These are phyloP conservation scores for Poecilia picta DNA, from an alignment of 2,797 vertebrate genomes.

Conservation along the genomic window DNA sequence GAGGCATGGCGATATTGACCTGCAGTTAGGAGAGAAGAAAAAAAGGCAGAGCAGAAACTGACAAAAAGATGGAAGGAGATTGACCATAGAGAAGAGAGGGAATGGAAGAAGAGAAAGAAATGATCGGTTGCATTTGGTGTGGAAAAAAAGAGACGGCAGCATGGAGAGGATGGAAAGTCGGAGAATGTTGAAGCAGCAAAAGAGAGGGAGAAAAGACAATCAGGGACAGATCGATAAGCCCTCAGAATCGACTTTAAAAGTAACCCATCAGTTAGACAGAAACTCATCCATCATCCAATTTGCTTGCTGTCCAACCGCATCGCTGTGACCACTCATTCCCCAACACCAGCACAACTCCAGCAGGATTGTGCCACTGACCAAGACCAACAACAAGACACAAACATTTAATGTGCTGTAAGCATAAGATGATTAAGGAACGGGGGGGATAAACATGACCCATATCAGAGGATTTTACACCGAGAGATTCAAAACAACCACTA, in stretches of 20 bases:
- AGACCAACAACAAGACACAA: constrained; percentile 33
- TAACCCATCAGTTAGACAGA: constrained; percentile 62
- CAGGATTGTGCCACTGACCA: constrained; percentile 49
- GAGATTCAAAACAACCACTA: constrained; percentile 1
- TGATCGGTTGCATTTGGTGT: constrained; percentile 29
- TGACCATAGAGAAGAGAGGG: constrained; percentile 18
- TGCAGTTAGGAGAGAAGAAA: constrained; percentile 41
- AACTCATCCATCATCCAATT: constrained; percentile 77
- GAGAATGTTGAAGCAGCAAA: constrained; percentile 55
- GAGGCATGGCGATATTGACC: constrained; percentile 27
- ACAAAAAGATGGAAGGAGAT: constrained; percentile 20
- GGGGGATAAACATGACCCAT: neutral
- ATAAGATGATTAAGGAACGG: neutral
- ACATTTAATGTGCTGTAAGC: neutral
- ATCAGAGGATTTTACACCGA: neutral
- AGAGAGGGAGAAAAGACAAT: constrained; percentile 48
- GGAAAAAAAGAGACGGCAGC: constrained; percentile 35
- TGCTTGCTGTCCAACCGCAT: constrained; percentile 66
- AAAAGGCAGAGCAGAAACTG: constrained; percentile 22
- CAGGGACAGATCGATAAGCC: constrained; percentile 55
- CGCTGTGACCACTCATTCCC: constrained; percentile 71
- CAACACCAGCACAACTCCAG: constrained; percentile 58
- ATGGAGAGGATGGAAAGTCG: constrained; percentile 55
- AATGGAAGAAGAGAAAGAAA: constrained; percentile 32
- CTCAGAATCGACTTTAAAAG: constrained; percentile 69